These are phyloP conservation scores for Manis crassicaudata DNA, from an alignment of 2,797 vertebrate genomes.

Conservation along the genomic window DNA sequence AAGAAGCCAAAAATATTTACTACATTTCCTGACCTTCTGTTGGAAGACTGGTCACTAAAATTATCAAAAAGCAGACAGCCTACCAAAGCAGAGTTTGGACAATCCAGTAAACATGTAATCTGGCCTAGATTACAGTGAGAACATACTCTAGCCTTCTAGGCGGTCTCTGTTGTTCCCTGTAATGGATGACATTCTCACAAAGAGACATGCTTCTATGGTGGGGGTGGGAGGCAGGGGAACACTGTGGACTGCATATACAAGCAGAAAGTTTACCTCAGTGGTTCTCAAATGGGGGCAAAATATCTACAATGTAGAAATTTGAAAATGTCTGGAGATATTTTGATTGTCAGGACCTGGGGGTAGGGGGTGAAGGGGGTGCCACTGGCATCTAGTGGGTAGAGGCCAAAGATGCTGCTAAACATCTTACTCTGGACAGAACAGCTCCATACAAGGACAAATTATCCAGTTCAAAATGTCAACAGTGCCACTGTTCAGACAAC, in stretches of 20 bases:
- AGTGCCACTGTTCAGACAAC: background rate
- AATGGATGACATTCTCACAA: background rate
- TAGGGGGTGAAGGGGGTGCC: background rate
- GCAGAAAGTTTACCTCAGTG: background rate
- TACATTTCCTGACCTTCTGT: background rate
- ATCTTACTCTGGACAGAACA: background rate
- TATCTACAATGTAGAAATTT: background rate
- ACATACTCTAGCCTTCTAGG: background rate
- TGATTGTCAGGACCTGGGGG: background rate
- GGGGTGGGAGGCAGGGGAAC: background rate
- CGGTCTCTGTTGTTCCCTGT: background rate
- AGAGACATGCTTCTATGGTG: background rate
- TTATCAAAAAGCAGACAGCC: background rate
- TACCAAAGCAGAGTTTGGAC: background rate
- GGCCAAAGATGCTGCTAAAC: background rate
- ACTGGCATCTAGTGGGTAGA: background rate
- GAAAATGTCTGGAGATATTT: background rate
- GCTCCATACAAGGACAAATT: background rate
- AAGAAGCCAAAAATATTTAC: background rate
- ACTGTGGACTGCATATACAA: background rate
- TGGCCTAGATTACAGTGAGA: background rate
- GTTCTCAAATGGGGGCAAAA: background rate
- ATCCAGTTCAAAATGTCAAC: background rate
- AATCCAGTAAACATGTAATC: conserved; percentile 17
- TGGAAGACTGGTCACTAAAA: background rate